Evolutionary conservation across 2,888 invertebrate genomes (phyloP).

Genomic region (Chirona hameri): DNA sequence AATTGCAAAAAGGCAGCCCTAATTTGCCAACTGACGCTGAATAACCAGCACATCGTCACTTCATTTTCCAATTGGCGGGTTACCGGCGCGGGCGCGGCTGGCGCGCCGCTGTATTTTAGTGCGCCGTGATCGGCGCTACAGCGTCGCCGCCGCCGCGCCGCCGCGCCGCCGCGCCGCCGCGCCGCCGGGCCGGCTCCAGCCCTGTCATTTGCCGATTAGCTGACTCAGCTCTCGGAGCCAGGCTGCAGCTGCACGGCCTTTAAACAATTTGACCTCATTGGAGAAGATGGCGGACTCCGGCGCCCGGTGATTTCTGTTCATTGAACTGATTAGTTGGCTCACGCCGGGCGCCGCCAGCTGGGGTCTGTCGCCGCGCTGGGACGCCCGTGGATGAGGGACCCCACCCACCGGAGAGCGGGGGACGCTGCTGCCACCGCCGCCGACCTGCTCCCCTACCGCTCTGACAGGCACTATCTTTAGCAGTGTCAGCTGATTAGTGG

Average conservation of each 20-base stretch:
- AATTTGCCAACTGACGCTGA: neutral
- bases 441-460: no score
- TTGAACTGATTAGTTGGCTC: neutral
- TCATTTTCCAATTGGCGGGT: slow-evolving; percentile 3
- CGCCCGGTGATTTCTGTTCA: slow-evolving; percentile 4
- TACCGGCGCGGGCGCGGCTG: neutral
- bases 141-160: no score
- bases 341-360: neutral
- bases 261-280: slow-evolving; percentile 25
- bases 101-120: neutral
- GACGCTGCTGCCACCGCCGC: no score
- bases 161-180: neutral
- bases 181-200: neutral
- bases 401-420: no score
- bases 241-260: slow-evolving; percentile 1
- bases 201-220: slow-evolving; percentile 8
- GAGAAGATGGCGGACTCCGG: neutral
- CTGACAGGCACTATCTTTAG: no score
- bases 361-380: neutral
- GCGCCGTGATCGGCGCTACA: neutral
- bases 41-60: neutral
- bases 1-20: neutral
- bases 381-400: no score
- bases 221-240: neutral
- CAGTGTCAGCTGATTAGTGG: no score